Conservation (phyloP, 64 coral and sea anemone genomes). For the Dendronephthya gigantea region DNA sequence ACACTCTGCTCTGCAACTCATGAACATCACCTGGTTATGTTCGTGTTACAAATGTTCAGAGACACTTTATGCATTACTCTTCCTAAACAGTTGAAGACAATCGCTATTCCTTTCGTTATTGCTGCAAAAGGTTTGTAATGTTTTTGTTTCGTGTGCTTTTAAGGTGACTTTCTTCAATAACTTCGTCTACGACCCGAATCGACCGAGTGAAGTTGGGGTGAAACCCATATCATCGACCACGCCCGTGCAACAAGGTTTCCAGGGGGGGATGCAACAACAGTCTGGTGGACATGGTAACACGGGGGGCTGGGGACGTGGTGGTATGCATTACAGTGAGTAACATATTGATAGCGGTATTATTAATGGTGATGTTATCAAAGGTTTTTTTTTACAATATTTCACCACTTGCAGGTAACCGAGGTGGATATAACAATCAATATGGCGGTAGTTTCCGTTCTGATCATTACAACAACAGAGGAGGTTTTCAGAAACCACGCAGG, state of each 20-base stretch:
- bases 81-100: no score
- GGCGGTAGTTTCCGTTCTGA: neutral
- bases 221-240: neutral
- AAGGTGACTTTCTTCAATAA: slow-evolving; percentile 92
- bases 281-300: slow-evolving; percentile 18
- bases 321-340: slow-evolving; percentile 61
- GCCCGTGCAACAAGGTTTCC: neutral
- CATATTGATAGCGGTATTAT: no score
- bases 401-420: neutral
- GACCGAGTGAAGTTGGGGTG: slow-evolving; percentile 53
- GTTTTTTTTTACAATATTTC: neutral
- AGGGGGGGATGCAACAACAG: neutral
- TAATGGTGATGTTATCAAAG: no score
- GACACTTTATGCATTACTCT: no score
- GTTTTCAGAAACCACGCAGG: neutral
- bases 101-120: no score
- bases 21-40: slow-evolving; percentile 38
- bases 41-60: slow-evolving; percentile 53
- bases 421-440: neutral
- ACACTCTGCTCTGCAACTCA: slow-evolving; percentile 64
- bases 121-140: no score
- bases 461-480: neutral
- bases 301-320: slow-evolving; percentile 64
- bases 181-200: slow-evolving; percentile 66
- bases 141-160: no score